A percentile compares a stretch with the other conserved stretches of the same genome.
Evolutionary conservation across 2,888 invertebrate genomes (phyloP).

Genomic region (Automeris io): DNA sequence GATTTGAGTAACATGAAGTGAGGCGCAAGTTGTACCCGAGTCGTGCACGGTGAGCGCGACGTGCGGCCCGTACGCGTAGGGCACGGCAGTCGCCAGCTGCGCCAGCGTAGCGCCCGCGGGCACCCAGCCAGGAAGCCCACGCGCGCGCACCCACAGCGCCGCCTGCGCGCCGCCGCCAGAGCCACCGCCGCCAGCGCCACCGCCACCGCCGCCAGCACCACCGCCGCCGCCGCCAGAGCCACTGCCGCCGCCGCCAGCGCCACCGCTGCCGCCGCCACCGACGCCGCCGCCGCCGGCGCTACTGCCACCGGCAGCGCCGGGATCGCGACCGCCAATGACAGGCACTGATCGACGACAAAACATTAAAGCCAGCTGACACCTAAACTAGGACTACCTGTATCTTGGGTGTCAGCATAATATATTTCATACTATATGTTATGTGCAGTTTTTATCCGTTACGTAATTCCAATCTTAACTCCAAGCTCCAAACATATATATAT

Average conservation of each 20-base stretch:
- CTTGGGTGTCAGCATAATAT: too few relatives aligned
- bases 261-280: background rate
- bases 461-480: too few relatives aligned
- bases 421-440: too few relatives aligned
- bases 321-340: too few relatives aligned
- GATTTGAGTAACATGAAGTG: background rate
- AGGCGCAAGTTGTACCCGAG: conserved; percentile 24
- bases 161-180: background rate
- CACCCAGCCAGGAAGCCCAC: conserved; percentile 57
- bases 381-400: too few relatives aligned
- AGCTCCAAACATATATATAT: too few relatives aligned
- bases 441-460: too few relatives aligned
- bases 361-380: too few relatives aligned
- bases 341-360: too few relatives aligned
- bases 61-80: conserved; percentile 59
- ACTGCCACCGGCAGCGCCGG: too few relatives aligned
- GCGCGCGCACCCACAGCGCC: conserved; percentile 39
- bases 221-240: background rate
- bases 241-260: background rate
- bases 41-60: conserved; percentile 54
- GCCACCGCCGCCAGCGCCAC: background rate
- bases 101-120: conserved; percentile 53
- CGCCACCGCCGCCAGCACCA: background rate
- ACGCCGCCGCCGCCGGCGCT: too few relatives aligned
- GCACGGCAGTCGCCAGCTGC: conserved; percentile 53